Evolutionary conservation across 2,888 invertebrate species (phyloP).

Genomic region (Chrysolina americana): DNA sequence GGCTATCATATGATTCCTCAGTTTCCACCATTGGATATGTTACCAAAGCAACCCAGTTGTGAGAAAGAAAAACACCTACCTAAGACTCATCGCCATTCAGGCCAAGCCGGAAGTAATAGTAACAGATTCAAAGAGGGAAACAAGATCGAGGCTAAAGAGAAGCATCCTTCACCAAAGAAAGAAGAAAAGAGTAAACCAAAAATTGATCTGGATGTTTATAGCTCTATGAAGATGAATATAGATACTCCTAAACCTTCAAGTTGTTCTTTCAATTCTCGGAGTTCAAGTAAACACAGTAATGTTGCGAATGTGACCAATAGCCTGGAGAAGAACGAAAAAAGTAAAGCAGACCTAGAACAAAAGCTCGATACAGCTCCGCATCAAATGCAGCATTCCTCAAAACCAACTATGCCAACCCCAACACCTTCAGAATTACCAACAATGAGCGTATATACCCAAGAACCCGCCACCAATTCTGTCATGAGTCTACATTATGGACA

Average conservation of each 20-base stretch:
- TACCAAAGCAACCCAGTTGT: conserved; percentile 61
- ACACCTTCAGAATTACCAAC: conserved; percentile 79
- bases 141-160: conserved; percentile 52
- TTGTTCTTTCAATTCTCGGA: conserved; percentile 42
- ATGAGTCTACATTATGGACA: conserved; percentile 82
- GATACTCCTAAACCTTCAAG: conserved; percentile 39
- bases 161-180: conserved; percentile 58
- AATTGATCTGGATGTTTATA: conserved; percentile 47
- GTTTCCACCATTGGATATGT: conserved; percentile 65
- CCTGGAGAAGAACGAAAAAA: conserved; percentile 41
- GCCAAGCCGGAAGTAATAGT: conserved; percentile 49
- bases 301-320: conserved; percentile 14
- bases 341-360: conserved; percentile 50
- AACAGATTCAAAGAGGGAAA: conserved; percentile 42
- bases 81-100: conserved; percentile 63
- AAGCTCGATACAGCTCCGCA: conserved; percentile 46
- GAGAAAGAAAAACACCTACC: conserved; percentile 63
- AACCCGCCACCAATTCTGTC: conserved; percentile 86
- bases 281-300: conserved; percentile 31
- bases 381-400: conserved; percentile 39
- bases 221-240: conserved; percentile 46
- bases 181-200: conserved; percentile 56
- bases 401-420: conserved; percentile 61
- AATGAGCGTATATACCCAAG: conserved; percentile 89
- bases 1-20: conserved; percentile 64